A percentile compares a stretch with the other conserved stretches of the same genome.
These are phyloP conservation scores for Gnatocerus cornutus DNA, from an alignment of 2,888 invertebrate genomes.

Conservation along the genomic window DNA sequence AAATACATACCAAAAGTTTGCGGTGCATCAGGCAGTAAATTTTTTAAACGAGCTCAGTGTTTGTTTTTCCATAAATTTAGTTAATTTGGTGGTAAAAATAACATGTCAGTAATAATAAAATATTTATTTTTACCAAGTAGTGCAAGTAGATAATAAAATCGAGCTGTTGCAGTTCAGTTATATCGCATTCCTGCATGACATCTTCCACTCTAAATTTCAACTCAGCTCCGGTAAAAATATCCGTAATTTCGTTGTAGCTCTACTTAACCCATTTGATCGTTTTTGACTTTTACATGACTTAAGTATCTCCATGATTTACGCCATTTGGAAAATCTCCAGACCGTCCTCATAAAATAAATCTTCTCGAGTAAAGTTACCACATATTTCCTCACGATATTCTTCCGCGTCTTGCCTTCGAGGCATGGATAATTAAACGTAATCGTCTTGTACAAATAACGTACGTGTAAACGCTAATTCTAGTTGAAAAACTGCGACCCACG, in stretches of 20 bases:
- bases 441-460: slow-evolving; percentile 27
- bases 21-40: too few relatives aligned
- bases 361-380: background rate
- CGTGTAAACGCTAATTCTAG: slow-evolving; percentile 31
- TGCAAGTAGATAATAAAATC: too few relatives aligned
- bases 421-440: slow-evolving; percentile 29
- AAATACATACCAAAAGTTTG: too few relatives aligned
- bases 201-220: too few relatives aligned
- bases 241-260: slow-evolving; percentile 23
- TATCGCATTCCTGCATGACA: too few relatives aligned
- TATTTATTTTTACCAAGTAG: too few relatives aligned
- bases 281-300: slow-evolving; percentile 28
- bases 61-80: too few relatives aligned
- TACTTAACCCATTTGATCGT: slow-evolving; percentile 23
- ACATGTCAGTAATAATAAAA: too few relatives aligned
- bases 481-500: slow-evolving; percentile 57
- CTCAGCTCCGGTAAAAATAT: background rate
- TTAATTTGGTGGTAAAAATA: too few relatives aligned
- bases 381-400: slow-evolving; percentile 5
- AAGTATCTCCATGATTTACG: slow-evolving; percentile 31
- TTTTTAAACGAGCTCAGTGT: too few relatives aligned
- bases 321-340: slow-evolving; percentile 35
- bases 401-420: slow-evolving; percentile 11
- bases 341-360: slow-evolving; percentile 18
- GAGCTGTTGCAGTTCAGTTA: too few relatives aligned